A percentile compares a stretch with the other conserved stretches of the same genome.
Evolutionary conservation across 2,888 invertebrate species (phyloP).

Genomic region (Megalurothrips usitatus): DNA sequence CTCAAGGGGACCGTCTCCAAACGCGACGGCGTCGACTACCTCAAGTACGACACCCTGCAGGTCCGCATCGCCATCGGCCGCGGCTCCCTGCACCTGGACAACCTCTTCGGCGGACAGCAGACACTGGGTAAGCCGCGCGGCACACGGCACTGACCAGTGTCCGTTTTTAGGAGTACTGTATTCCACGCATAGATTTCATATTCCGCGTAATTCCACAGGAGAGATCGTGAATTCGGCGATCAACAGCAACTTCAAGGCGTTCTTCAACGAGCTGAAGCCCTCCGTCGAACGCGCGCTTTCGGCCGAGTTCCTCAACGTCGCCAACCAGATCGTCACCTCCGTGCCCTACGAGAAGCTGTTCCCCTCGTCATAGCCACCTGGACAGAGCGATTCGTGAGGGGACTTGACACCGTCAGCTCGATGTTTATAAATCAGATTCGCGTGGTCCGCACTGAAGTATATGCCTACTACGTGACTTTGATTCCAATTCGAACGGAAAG

Average conservation of each 20-base stretch:
- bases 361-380: conserved; percentile 31
- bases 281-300: conserved; percentile 44
- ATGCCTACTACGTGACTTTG: no score
- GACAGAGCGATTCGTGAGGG: no score
- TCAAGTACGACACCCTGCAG: conserved; percentile 53
- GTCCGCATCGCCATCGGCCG: conserved; percentile 52
- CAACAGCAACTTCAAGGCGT: conserved; percentile 57
- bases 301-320: conserved; percentile 38
- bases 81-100: conserved; percentile 53
- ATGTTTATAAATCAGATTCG: no score
- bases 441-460: no score
- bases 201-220: conserved; percentile 43
- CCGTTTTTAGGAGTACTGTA: no score
- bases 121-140: conserved; percentile 44
- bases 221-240: conserved; percentile 55
- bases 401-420: no score
- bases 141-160: background rate
- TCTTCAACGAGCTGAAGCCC: conserved; percentile 55
- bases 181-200: no score
- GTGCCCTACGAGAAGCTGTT: conserved; percentile 38
- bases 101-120: conserved; percentile 58
- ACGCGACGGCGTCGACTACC: conserved; percentile 49
- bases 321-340: conserved; percentile 37
- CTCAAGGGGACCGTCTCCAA: conserved; percentile 47
- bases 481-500: no score